These are phyloP conservation scores for Alloplasta piceator DNA, from an alignment of 2,888 invertebrate genomes.

Conservation along the genomic window DNA sequence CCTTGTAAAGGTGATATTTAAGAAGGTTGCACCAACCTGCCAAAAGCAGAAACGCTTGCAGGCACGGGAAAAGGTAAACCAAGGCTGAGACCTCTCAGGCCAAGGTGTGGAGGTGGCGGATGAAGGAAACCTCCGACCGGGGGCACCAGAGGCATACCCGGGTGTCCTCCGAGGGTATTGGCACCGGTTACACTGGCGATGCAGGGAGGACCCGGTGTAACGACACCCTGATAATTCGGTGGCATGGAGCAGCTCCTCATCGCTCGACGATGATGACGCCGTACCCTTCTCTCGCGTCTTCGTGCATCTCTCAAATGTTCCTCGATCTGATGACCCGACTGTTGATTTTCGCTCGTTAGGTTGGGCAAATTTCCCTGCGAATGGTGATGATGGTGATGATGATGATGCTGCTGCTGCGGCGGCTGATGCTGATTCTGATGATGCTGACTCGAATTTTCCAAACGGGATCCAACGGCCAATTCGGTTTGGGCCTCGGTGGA, in stretches of 20 bases:
- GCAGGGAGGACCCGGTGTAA: conserved; percentile 48
- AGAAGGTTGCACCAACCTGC: conserved; percentile 75
- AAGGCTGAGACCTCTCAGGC: conserved; percentile 80
- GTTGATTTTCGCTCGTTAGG: conserved; percentile 5
- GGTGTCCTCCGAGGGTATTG: conserved; percentile 64
- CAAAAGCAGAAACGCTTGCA: conserved; percentile 81
- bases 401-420: conserved; percentile 29
- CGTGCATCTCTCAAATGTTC: conserved; percentile 77
- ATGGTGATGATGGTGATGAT: conserved; percentile 50
- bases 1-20: too few species aligned
- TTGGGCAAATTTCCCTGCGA: not conserved
- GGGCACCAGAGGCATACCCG: conserved; percentile 74
- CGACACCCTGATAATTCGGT: conserved; percentile 76
- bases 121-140: conserved; percentile 78
- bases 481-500: conserved; percentile 82
- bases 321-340: conserved; percentile 54
- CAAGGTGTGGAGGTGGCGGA: conserved; percentile 81
- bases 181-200: conserved; percentile 65
- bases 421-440: conserved; percentile 26
- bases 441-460: conserved; percentile 44
- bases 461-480: conserved; percentile 61
- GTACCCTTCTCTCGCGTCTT: conserved; percentile 78
- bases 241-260: conserved; percentile 79
- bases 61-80: conserved; percentile 82
- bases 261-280: conserved; percentile 78